Percentiles rank a stretch among this genome's conserved stretches.
phyloP scores from a whole-genome alignment of 1,140 invertebrate species.

The Ganaspis sp. region DNA sequence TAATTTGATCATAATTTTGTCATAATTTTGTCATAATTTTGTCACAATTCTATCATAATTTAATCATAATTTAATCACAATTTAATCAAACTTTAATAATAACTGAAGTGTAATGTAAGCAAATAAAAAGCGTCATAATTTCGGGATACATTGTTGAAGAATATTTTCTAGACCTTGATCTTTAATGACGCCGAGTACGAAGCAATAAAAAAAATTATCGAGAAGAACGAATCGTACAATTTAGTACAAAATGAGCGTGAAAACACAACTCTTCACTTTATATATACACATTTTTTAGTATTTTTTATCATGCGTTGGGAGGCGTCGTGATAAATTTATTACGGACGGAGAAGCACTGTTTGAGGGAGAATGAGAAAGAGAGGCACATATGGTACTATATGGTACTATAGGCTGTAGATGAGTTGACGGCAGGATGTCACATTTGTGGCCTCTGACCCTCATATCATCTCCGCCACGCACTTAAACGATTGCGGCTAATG shows the following conservation, averaged over 20 bases:
- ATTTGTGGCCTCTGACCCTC: conserved; percentile 68
- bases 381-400: conserved; percentile 63
- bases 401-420: conserved; percentile 62
- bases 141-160: neutral
- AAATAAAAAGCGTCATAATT: neutral
- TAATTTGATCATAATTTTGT: too few species aligned
- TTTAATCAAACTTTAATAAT: too few species aligned
- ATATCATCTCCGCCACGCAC: conserved; percentile 54
- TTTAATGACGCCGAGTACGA: neutral
- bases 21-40: too few species aligned
- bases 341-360: conserved; percentile 53
- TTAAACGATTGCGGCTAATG: conserved; percentile 64
- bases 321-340: conserved; percentile 23
- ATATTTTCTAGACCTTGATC: neutral
- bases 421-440: conserved; percentile 69
- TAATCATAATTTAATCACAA: too few species aligned
- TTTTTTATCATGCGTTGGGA: conserved; percentile 2
- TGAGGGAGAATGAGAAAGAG: conserved; percentile 43
- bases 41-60: too few species aligned
- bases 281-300: neutral
- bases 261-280: neutral
- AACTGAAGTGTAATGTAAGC: too few species aligned
- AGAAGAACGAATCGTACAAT: neutral
- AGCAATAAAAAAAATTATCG: neutral
- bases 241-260: neutral